Conservation (phyloP, 64 coral and sea anemone genomes). For the Orbicella faveolata region DNA sequence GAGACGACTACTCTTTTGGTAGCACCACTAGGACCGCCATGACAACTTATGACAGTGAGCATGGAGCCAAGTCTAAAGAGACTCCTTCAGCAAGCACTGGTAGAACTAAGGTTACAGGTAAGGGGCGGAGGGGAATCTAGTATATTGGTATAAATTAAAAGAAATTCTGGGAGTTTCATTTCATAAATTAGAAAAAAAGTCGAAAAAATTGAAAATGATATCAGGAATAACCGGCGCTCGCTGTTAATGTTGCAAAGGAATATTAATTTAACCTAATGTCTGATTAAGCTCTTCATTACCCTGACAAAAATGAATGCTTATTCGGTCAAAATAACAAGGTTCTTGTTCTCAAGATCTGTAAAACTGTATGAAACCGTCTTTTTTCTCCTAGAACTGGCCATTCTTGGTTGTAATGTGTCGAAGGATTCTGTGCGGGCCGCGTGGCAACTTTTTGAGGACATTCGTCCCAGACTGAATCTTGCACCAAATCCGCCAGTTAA, state of each 20-base stretch:
- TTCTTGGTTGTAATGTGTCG: conserved; percentile 1
- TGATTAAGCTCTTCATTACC: too few species aligned
- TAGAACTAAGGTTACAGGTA: background rate
- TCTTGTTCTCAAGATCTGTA: too few species aligned
- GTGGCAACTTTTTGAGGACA: background rate
- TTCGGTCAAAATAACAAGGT: too few species aligned
- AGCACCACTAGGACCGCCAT: background rate
- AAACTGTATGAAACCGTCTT: background rate
- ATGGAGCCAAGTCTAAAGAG: background rate
- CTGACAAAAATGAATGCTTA: too few species aligned
- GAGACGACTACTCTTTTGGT: background rate
- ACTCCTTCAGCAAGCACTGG: background rate
- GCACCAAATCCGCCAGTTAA: background rate
- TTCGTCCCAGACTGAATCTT: background rate
- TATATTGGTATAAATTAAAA: too few species aligned
- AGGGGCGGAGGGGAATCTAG: too few species aligned
- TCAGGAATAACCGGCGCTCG: too few species aligned
- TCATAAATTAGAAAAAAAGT: too few species aligned
- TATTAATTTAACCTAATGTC: too few species aligned
- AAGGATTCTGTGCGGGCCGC: background rate
- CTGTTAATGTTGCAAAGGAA: too few species aligned
- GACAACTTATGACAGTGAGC: background rate
- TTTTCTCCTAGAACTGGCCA: background rate
- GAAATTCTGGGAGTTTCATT: too few species aligned
- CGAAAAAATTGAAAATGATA: too few species aligned